Percentiles rank a stretch among this genome's conserved stretches.
phyloP scores from a whole-genome alignment of 2,888 invertebrate genomes.

The Drosophila pseudotalamancana region DNA sequence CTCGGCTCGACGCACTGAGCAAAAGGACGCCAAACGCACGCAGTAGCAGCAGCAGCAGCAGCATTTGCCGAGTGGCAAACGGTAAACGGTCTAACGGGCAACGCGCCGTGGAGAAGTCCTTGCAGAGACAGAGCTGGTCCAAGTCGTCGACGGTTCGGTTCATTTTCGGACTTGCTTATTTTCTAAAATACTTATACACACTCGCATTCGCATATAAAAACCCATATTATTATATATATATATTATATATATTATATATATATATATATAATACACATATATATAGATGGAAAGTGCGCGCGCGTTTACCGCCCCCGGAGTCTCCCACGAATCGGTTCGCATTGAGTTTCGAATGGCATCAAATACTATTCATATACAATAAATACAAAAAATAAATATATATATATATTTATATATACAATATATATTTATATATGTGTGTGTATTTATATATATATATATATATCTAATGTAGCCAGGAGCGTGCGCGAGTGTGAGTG shows the following conservation, averaged over 20 bases:
- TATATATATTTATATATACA: conserved; percentile 44
- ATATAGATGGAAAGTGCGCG: conserved; percentile 63
- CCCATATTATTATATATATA: conserved; percentile 74
- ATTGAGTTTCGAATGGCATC: conserved; percentile 60
- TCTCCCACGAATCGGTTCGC: conserved; percentile 31
- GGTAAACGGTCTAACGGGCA: conserved; percentile 44
- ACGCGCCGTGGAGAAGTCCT: conserved; percentile 53
- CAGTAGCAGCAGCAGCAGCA: conserved; percentile 37
- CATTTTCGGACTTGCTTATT: conserved; percentile 79
- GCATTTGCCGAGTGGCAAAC: conserved; percentile 48
- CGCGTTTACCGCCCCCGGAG: conserved; percentile 68
- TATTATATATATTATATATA: conserved; percentile 55
- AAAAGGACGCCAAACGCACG: conserved; percentile 62
- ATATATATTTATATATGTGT: conserved; percentile 42
- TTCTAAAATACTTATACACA: conserved; percentile 71
- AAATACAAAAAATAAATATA: conserved; percentile 67
- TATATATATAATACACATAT: conserved; percentile 46
- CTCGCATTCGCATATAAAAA: conserved; percentile 49
- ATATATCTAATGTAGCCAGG: conserved; percentile 7
- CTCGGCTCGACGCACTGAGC: conserved; percentile 77
- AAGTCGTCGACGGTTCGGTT: conserved; percentile 79
- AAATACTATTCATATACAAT: conserved; percentile 74
- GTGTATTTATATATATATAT: conserved; percentile 36
- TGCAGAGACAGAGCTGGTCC: conserved; percentile 73
- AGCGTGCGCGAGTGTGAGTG: conserved; percentile 33